A percentile compares a stretch with the other conserved stretches of the same genome.
phyloP scores from a whole-genome alignment of 2,113 vertebrate genomes.

The Xenotilapia longispinis region DNA sequence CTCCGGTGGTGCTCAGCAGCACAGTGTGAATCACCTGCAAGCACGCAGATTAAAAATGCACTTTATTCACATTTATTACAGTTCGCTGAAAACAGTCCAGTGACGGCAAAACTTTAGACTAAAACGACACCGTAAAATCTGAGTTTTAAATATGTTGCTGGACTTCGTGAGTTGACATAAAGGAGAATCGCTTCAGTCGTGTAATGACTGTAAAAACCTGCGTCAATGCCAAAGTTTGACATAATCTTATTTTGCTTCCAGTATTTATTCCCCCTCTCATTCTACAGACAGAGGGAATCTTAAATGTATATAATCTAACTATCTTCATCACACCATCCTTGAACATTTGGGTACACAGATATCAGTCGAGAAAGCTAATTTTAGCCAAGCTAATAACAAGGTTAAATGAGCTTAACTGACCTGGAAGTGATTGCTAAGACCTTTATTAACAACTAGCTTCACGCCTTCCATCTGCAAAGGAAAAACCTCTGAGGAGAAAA shows the following conservation, averaged over 20 bases:
- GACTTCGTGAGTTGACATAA: accelerated
- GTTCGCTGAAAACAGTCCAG: background rate
- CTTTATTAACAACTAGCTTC: slow-evolving; percentile 83
- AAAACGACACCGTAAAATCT: background rate
- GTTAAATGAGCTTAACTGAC: slow-evolving; percentile 53
- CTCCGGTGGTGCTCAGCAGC: slow-evolving; percentile 78
- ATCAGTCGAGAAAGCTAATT: background rate
- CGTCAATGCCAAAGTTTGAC: background rate
- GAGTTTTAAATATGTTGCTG: background rate
- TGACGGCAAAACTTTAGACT: background rate
- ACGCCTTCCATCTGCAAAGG: slow-evolving; percentile 87
- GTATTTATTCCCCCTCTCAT: background rate
- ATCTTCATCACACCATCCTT: background rate
- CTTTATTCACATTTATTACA: background rate
- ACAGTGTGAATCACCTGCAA: slow-evolving; percentile 82
- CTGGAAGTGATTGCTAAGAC: slow-evolving; percentile 88
- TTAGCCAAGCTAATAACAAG: background rate
- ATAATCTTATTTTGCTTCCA: background rate
- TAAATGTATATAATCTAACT: background rate
- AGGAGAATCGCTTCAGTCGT: background rate
- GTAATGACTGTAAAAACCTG: accelerated
- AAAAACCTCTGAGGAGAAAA: slow-evolving; percentile 74
- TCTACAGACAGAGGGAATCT: background rate
- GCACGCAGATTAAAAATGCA: background rate
- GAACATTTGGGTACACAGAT: background rate